Percentiles rank a stretch among this genome's conserved stretches.
These are phyloP conservation scores for Meteorus sp. DNA, from an alignment of 1,140 invertebrate species.

Conservation along the genomic window DNA sequence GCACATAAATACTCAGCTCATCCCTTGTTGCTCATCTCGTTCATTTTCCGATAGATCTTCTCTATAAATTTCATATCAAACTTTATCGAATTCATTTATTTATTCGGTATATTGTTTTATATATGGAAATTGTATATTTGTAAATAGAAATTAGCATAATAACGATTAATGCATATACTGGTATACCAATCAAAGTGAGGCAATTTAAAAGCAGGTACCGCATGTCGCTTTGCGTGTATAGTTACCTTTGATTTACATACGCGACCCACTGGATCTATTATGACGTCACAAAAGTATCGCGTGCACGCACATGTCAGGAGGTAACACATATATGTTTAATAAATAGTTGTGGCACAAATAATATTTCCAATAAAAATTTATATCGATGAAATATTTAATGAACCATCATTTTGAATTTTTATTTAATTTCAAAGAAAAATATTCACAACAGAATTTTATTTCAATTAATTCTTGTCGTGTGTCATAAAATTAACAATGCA, in stretches of 20 bases:
- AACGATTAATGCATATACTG: constrained; percentile 48
- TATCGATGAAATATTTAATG: background rate
- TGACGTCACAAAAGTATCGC: constrained; percentile 54
- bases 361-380: too few relatives aligned
- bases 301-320: constrained; percentile 49
- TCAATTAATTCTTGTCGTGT: background rate
- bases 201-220: constrained; percentile 49
- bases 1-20: background rate
- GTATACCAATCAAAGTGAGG: constrained; percentile 52
- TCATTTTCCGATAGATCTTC: background rate
- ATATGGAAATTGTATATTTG: background rate
- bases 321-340: constrained; percentile 38
- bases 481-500: constrained; percentile 25
- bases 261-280: constrained; percentile 42
- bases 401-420: too few relatives aligned
- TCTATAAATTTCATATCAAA: background rate
- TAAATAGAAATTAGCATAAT: constrained; percentile 37
- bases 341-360: constrained; percentile 37
- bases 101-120: constrained; percentile 13
- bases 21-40: background rate
- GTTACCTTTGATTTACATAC: constrained; percentile 56
- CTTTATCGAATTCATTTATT: too few relatives aligned
- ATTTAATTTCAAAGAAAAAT: too few relatives aligned
- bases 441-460: too few relatives aligned
- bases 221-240: constrained; percentile 49